Evolutionary conservation across 2,888 invertebrate genomes (phyloP), one percentile per base, ranked within the genome.

Genomic region (Julus scanicus): DNA sequence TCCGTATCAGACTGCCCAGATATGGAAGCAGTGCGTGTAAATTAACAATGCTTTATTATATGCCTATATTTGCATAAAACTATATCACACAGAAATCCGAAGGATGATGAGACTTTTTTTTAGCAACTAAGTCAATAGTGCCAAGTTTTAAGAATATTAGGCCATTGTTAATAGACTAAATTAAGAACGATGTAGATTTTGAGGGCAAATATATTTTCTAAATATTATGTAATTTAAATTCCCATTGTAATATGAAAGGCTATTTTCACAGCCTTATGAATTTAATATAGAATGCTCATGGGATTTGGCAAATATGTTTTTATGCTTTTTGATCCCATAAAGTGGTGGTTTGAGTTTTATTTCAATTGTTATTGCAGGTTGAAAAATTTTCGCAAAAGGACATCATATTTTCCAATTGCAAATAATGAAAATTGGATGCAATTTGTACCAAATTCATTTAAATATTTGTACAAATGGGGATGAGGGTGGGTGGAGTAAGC

Each of bases 41-140:
- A 71, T 71, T 71, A 71, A 71, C 71, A 71, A 71, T 71, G 71
- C 71, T 71, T 71, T 71, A 71, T 71, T 71, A 20, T 71, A 71
- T 29, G 71, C n/a, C 71, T 20, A 71, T 71, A 71, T 71, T 71
- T 71, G 71, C 71, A 71, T 71, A 20, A 71, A 71, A 71, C 3
- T 11, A 11, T 2, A 71, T 8, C 4, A 53, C 4, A 53, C 3
- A n/a, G 20, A 20, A 71, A 71, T n/a, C 9, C 8, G n/a, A n/a
- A n/a, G 71, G 20, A 71, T 71, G 71, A 71, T 71, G 20, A 20
- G 71, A 8, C 71, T 71, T 71, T 71, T 71, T 71, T 5, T 71
- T 71, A 0, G 6, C 20, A 71, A 71, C 71, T 71, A 20, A 71
- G 71, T 71, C 71, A 71, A 71, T 71, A 71, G 71, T 71, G 20